A percentile compares a stretch with the other conserved stretches of the same genome.
Evolutionary conservation across 2,113 vertebrate species (phyloP).

Genomic region (Myxocyprinus asiaticus): DNA sequence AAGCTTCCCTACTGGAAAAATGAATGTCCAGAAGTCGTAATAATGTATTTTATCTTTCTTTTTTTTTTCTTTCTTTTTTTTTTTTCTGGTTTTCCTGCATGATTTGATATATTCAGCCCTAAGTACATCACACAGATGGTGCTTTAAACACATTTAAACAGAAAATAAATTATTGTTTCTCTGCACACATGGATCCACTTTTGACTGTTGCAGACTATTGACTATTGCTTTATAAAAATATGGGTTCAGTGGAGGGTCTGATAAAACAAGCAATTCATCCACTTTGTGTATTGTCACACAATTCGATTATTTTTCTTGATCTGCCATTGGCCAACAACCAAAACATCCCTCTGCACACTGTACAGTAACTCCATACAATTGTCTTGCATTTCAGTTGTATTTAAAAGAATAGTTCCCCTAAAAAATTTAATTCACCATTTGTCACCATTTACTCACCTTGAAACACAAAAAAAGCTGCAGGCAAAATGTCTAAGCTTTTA

Average conservation of each 20-base stretch:
- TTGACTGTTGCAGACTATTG: conserved; percentile 5
- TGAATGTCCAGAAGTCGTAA: conserved; percentile 34
- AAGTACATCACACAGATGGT: not conserved
- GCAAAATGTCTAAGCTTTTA: too few relatives aligned
- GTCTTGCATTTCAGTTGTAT: too few relatives aligned
- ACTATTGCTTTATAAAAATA: conserved; percentile 35
- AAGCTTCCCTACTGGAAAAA: conserved; percentile 38
- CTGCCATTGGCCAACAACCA: conserved; percentile 26
- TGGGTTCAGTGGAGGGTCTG: conserved; percentile 36
- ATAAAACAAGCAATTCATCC: conserved; percentile 28
- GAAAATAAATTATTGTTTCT: conserved; percentile 28
- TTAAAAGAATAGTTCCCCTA: too few relatives aligned
- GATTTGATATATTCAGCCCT: conserved; percentile 17
- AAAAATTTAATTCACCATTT: too few relatives aligned
- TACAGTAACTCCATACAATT: too few relatives aligned
- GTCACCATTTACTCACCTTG: too few relatives aligned
- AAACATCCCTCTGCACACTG: conserved; percentile 28
- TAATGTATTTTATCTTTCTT: conserved; percentile 37
- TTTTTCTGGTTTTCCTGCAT: conserved; percentile 12
- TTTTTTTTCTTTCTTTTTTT: not conserved
- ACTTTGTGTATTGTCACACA: conserved; percentile 35
- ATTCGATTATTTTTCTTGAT: conserved; percentile 40
- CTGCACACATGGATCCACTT: conserved; percentile 14
- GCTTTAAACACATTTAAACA: conserved; percentile 32
- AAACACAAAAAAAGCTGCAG: too few relatives aligned